phyloP scores from a whole-genome alignment of 2,888 invertebrate species.

The Strigamia maritima region DNA sequence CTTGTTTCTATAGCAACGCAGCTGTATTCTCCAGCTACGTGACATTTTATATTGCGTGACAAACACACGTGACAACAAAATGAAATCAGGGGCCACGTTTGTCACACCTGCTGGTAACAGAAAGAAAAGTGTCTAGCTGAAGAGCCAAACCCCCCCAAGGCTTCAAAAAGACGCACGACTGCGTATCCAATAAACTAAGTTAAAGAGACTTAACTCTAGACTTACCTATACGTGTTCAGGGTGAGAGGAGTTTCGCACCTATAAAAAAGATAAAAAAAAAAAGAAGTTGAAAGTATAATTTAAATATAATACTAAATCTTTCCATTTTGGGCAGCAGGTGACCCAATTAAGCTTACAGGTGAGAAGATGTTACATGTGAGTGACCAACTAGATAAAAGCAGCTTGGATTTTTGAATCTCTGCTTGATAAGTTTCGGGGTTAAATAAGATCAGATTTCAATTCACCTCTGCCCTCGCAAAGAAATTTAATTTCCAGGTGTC shows the following conservation, averaged over 20 bases:
- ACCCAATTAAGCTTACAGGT: not conserved
- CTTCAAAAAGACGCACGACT: not conserved
- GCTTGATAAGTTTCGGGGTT: not conserved
- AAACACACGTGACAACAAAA: constrained; percentile 4
- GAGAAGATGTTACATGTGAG: not conserved
- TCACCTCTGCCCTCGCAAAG: not conserved
- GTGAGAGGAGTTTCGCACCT: constrained; percentile 41
- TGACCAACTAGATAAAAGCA: not conserved
- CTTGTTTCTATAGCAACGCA: not conserved
- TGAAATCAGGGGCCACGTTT: not conserved
- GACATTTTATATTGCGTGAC: not conserved
- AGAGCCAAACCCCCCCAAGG: not conserved
- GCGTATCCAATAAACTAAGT: constrained; percentile 5
- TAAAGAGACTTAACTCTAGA: not conserved
- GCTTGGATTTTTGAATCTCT: not conserved
- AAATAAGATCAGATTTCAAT: not conserved
- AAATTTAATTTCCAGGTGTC: not conserved
- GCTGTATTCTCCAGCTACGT: not conserved
- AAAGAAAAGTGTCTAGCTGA: not conserved
- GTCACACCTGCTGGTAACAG: constrained; percentile 8
- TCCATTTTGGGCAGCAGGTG: not conserved
- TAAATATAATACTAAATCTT: not conserved
- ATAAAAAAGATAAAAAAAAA: constrained; percentile 1
- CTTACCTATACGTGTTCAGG: constrained; percentile 41
- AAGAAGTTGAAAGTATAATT: not conserved